Evolutionary conservation across 1,140 invertebrate species (phyloP).

Genomic region (Drosophila varians): DNA sequence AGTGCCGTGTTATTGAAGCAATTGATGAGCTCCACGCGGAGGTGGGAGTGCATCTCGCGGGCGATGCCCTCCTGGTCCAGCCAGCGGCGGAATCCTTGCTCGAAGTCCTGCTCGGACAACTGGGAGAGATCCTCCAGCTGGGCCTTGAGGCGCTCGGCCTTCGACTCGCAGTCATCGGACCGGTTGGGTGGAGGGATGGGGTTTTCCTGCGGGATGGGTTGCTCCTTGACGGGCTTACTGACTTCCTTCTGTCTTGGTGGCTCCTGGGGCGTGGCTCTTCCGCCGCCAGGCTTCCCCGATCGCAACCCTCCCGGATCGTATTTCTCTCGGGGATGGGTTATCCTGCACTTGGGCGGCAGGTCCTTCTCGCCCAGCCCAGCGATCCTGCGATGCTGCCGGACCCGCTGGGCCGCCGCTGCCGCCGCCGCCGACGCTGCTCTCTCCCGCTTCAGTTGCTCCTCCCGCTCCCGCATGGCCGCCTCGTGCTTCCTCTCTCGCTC

Average conservation of each 20-base stretch:
- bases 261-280: too few relatives aligned
- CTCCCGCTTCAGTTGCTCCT: conserved; percentile 38
- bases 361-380: neutral
- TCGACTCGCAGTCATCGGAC: neutral
- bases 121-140: conserved; percentile 54
- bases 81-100: conserved; percentile 69
- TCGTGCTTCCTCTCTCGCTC: conserved; percentile 55
- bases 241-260: neutral
- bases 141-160: conserved; percentile 17
- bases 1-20: conserved; percentile 71
- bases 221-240: neutral
- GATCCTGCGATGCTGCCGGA: conserved; percentile 19
- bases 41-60: conserved; percentile 65
- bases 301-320: neutral
- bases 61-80: conserved; percentile 69
- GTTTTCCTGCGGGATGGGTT: too few relatives aligned
- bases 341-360: neutral
- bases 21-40: conserved; percentile 67
- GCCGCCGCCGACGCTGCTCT: conserved; percentile 3
- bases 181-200: too few relatives aligned
- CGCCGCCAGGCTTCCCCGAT: neutral
- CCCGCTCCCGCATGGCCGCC: conserved; percentile 32
- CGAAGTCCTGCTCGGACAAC: conserved; percentile 62
- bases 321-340: neutral
- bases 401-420: conserved; percentile 22